phyloP scores from a whole-genome alignment of 2,888 invertebrate genomes.

The Cynaeus angustus region DNA sequence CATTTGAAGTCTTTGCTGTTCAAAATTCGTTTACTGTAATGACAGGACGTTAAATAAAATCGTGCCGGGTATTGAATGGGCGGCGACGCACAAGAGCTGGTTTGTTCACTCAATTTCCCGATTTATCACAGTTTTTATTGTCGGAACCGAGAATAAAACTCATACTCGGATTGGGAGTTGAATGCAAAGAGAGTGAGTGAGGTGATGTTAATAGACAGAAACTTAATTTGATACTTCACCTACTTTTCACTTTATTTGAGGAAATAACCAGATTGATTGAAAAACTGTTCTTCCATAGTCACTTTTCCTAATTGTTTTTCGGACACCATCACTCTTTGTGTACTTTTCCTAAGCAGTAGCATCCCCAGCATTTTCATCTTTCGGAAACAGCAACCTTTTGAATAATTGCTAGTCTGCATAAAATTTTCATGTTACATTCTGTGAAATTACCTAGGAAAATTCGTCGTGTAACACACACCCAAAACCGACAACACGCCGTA shows the following conservation, averaged over 20 bases:
- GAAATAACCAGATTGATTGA: neutral
- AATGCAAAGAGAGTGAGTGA: slow-evolving; percentile 1
- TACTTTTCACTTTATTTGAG: neutral
- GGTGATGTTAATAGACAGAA: slow-evolving; percentile 1
- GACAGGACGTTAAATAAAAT: slow-evolving; percentile 34
- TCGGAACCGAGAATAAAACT: slow-evolving; percentile 7
- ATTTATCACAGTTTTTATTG: slow-evolving; percentile 41
- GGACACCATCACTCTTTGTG: no score
- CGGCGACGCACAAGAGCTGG: slow-evolving; percentile 32
- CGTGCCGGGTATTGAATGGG: slow-evolving; percentile 36
- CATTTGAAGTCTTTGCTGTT: slow-evolving; percentile 22
- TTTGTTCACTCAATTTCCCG: slow-evolving; percentile 42
- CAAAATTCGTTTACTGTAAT: slow-evolving; percentile 41
- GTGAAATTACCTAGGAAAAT: slow-evolving; percentile 39
- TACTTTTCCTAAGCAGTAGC: no score
- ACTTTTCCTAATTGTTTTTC: no score
- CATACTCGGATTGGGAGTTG: slow-evolving; percentile 11
- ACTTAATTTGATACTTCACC: neutral
- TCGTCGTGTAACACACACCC: slow-evolving; percentile 16
- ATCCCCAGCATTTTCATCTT: no score
- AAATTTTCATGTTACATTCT: slow-evolving; percentile 36
- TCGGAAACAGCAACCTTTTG: neutral
- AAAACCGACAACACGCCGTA: slow-evolving; percentile 18
- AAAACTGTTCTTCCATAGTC: no score
- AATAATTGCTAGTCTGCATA: slow-evolving; percentile 38